A percentile compares a stretch with the other conserved stretches of the same genome.
Evolutionary conservation across 2,888 invertebrate species (phyloP).

Genomic region (Dryobota labecula): DNA sequence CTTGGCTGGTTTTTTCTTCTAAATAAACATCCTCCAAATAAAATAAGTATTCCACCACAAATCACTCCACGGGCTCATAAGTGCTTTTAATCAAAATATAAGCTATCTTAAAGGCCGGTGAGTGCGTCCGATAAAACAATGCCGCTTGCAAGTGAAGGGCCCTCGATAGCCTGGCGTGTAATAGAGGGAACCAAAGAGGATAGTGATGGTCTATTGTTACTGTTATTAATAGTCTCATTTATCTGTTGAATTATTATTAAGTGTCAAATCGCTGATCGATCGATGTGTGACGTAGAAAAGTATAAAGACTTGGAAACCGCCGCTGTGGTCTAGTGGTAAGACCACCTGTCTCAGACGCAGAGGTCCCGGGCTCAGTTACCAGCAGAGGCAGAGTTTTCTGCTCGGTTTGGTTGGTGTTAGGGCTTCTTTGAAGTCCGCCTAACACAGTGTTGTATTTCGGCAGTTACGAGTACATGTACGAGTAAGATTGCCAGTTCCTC

Average conservation of each 20-base stretch:
- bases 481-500: too few relatives aligned
- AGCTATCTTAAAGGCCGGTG: conserved; percentile 63
- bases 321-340: too few relatives aligned
- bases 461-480: too few relatives aligned
- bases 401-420: too few relatives aligned
- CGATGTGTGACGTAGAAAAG: not conserved
- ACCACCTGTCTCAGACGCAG: too few relatives aligned
- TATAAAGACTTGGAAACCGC: not conserved
- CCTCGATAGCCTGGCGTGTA: conserved; percentile 68
- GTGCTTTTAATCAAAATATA: conserved; percentile 69
- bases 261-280: not conserved
- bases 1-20: too few relatives aligned
- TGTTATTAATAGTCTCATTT: conserved; percentile 42
- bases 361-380: too few relatives aligned
- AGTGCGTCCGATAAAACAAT: conserved; percentile 77
- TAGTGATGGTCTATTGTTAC: conserved; percentile 44
- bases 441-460: too few relatives aligned
- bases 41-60: conserved; percentile 21
- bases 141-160: conserved; percentile 70
- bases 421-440: too few relatives aligned
- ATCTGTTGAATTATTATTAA: conserved; percentile 33
- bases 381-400: too few relatives aligned
- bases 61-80: conserved; percentile 38
- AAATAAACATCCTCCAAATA: not conserved
- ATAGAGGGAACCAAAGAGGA: conserved; percentile 56